phyloP scores from a whole-genome alignment of 2,888 invertebrate species.

The Diploptera punctata region DNA sequence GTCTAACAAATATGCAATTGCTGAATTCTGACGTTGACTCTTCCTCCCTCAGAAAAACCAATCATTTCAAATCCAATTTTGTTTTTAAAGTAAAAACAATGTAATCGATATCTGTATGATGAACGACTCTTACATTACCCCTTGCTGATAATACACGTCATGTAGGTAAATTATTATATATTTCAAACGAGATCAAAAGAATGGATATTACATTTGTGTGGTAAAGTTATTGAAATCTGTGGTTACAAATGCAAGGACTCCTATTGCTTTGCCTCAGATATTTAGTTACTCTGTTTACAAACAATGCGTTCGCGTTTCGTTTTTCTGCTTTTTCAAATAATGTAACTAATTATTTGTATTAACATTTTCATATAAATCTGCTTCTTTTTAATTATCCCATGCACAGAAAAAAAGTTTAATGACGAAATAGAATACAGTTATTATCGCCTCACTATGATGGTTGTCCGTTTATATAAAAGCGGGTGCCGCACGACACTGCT shows the following conservation, averaged over 20 bases:
- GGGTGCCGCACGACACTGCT: no score
- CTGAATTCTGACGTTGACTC: background rate
- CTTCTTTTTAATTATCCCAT: no score
- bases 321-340: no score
- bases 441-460: no score
- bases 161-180: conserved; percentile 10
- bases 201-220: conserved; percentile 12
- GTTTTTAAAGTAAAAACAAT: conserved; percentile 29
- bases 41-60: conserved; percentile 15
- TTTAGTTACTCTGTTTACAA: background rate
- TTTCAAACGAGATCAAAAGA: conserved; percentile 23
- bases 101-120: conserved; percentile 20
- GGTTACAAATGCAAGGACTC: background rate
- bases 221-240: conserved; percentile 15
- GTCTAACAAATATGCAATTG: background rate
- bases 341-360: no score
- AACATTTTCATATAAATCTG: no score
- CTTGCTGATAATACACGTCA: conserved; percentile 19
- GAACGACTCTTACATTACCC: conserved; percentile 11
- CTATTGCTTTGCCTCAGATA: background rate
- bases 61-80: conserved; percentile 28
- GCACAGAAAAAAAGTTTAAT: no score
- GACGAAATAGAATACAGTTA: no score
- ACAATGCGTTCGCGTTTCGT: no score
- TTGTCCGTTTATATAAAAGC: no score